Percentiles rank a stretch among this genome's conserved stretches.
These are phyloP conservation scores for Ceratoteleas bidentatus DNA, from an alignment of 1,140 invertebrate species.

Conservation along the genomic window DNA sequence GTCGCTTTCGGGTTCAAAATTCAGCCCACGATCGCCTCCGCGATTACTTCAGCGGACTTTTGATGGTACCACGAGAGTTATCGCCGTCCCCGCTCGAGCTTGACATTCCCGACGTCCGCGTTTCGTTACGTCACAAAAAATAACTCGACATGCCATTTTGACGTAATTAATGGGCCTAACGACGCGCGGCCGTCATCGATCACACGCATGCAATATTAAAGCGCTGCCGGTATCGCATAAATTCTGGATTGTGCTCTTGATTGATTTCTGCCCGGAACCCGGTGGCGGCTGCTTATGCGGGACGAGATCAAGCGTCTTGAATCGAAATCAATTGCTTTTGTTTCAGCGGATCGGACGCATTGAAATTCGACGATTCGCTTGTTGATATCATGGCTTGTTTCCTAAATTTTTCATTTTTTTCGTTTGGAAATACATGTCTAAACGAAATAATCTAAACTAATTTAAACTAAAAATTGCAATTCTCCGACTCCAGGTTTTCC, in stretches of 20 bases:
- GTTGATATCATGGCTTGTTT: not conserved
- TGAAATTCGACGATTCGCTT: constrained; percentile 7
- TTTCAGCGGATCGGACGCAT: constrained; percentile 7
- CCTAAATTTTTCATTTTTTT: too few species aligned
- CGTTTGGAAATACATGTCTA: too few species aligned
- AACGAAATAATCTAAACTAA: too few species aligned
- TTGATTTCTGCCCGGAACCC: constrained; percentile 17
- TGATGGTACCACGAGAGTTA: constrained; percentile 72
- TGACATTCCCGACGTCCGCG: constrained; percentile 19
- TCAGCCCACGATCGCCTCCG: constrained; percentile 57
- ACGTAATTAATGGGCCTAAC: constrained; percentile 43
- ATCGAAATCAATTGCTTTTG: constrained; percentile 44
- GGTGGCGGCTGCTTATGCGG: constrained; percentile 14
- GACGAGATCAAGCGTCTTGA: constrained; percentile 30
- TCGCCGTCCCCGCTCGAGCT: constrained; percentile 66
- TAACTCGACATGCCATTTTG: constrained; percentile 47
- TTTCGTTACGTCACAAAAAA: constrained; percentile 46
- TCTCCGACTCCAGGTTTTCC: too few species aligned
- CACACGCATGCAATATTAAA: constrained; percentile 39
- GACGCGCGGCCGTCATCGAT: constrained; percentile 26
- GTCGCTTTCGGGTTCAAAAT: constrained; percentile 48
- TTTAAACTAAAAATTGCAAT: too few species aligned
- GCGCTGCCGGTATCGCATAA: constrained; percentile 32
- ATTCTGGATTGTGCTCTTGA: constrained; percentile 22
- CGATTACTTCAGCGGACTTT: constrained; percentile 70